Evolutionary conservation across 2,113 vertebrate species (phyloP), one percentile per base, ranked within the genome.

Genomic region (Sinocyclocheilus rhinocerous): DNA sequence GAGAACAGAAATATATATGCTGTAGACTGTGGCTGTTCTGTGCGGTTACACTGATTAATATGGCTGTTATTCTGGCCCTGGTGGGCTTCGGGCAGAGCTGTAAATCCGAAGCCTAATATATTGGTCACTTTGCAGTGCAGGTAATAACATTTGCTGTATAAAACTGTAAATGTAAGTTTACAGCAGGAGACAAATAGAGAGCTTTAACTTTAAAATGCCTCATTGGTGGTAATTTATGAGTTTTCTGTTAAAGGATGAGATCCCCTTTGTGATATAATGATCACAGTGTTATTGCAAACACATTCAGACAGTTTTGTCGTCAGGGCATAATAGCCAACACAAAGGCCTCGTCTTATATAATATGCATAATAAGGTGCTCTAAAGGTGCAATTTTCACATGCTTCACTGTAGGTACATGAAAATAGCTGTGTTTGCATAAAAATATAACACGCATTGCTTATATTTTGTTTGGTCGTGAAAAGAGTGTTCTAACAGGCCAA

Each of bases 151-250:
- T 70, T 69, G 39, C 63, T 29, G 36, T 29, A 36, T 22, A 70
- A 82, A 82, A 82, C 45, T 26, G n/a, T 63, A 52, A 67, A 82
- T 82, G 42, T 50, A 69, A 20, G 63, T 82, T 82, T 82, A 69
- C 61, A 52, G 59, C 22, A 42, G 6, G 78, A 63, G 22, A 42
- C 39, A 61, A 79, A 80, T 45, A 15, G 20, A 63, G 12, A 42
- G 78, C 22, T 45, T 65, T 65, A 45, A 22, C 22, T 63, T 42
- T 45, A 65, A 80, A 81, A 42, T 26, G 29, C n/a, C 57, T 59
- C 1, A 48, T 16, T 76, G n/a, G 18, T 76, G 45, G n/a, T 26
- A 26, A 77, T 77, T 18, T 79, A 57, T 20, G 9, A 57, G 16
- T 36, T 20, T 29, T 78, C 76, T 78, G 50, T 36, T 78, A 78